These are phyloP conservation scores for Tangara arthus DNA, from an alignment of 2,797 vertebrate genomes.

Conservation along the genomic window DNA sequence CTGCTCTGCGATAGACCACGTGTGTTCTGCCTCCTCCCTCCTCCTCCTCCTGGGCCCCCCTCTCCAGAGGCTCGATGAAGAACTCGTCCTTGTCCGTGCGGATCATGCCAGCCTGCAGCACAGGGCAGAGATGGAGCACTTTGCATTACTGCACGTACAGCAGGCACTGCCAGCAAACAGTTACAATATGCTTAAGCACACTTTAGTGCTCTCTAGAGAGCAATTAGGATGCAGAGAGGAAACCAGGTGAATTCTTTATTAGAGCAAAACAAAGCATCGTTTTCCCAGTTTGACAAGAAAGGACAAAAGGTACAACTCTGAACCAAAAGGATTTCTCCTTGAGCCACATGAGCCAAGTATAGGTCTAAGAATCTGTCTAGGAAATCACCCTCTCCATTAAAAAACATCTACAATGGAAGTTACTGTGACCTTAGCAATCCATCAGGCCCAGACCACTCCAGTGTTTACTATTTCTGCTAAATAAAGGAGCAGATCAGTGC, in stretches of 20 bases:
- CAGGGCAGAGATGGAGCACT: conserved; percentile 53
- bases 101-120: conserved; percentile 93
- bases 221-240: conserved; percentile 50
- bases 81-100: conserved; percentile 93
- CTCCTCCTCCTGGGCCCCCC: conserved; percentile 77
- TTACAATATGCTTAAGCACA: conserved; percentile 70
- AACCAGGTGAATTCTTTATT: conserved; percentile 61
- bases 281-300: conserved; percentile 58
- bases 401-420: background rate
- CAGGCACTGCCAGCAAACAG: conserved; percentile 44
- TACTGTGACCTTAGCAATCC: background rate
- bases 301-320: conserved; percentile 31
- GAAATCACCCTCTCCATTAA: background rate
- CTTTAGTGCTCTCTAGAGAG: conserved; percentile 57
- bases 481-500: background rate
- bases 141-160: conserved; percentile 29
- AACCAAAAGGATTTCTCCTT: conserved; percentile 23
- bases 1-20: conserved; percentile 90
- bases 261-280: conserved; percentile 13
- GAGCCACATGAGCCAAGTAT: background rate
- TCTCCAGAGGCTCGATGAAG: conserved; percentile 94
- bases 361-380: background rate
- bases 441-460: background rate
- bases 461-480: background rate
- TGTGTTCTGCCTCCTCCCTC: conserved; percentile 87